A percentile compares a stretch with the other conserved stretches of the same genome.
phyloP scores from a whole-genome alignment of 23 tunicate species.

The Diplosoma virens region DNA sequence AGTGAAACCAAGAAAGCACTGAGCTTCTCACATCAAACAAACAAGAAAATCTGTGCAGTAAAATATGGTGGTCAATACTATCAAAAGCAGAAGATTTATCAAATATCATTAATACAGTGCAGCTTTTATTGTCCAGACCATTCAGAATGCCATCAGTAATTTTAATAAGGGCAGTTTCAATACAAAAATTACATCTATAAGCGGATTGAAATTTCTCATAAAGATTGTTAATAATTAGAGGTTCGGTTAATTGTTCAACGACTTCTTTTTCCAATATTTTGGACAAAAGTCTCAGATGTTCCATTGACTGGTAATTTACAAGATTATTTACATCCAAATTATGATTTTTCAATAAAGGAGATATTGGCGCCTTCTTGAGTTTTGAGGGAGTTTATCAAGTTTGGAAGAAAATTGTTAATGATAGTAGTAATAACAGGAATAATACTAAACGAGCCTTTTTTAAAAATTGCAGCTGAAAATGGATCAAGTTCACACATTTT shows the following conservation, averaged over 20 bases:
- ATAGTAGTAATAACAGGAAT: neutral
- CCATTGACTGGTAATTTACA: neutral
- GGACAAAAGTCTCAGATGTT: neutral
- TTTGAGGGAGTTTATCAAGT: neutral
- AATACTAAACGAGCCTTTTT: neutral
- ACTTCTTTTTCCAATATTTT: neutral
- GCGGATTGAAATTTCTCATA: neutral
- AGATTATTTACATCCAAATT: neutral
- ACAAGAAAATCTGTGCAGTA: neutral
- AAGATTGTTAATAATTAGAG: neutral
- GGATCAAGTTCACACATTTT: neutral
- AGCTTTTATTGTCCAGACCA: neutral
- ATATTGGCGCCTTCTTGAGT: neutral
- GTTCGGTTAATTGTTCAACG: neutral
- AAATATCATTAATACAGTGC: neutral
- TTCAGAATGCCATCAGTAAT: neutral
- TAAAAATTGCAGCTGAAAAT: neutral
- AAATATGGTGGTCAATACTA: neutral
- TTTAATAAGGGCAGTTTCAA: no score
- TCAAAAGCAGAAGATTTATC: slow-evolving; percentile 2
- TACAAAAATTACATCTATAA: neutral
- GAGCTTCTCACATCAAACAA: neutral
- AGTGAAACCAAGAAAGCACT: neutral
- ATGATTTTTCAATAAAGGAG: neutral
- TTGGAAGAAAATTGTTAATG: neutral